Conservation (phyloP, 2,888 invertebrate genomes). For the Hyposoter didymator region DNA sequence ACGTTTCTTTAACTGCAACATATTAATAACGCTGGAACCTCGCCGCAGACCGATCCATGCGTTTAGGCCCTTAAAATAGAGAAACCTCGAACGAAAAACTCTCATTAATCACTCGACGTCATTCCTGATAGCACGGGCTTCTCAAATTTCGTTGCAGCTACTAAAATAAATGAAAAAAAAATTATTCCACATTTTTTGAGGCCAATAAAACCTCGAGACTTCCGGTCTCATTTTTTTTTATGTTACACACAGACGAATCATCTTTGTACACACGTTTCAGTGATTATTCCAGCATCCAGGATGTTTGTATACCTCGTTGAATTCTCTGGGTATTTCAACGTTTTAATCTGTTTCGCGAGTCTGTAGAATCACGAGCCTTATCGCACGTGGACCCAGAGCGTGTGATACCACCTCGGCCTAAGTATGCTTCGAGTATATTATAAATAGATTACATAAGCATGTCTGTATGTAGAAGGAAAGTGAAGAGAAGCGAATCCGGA, state of each 20-base stretch:
- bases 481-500: slow-evolving; percentile 60
- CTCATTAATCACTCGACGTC: not conserved
- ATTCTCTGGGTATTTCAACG: slow-evolving; percentile 77
- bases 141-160: not conserved
- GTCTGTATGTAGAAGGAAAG: slow-evolving; percentile 51
- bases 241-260: not conserved
- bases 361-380: slow-evolving; percentile 68
- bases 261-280: not conserved
- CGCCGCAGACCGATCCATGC: too few species aligned
- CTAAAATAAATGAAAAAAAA: not conserved
- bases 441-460: slow-evolving; percentile 8
- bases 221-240: slow-evolving; percentile 21
- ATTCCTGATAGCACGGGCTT: not conserved
- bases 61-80: too few species aligned
- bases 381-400: slow-evolving; percentile 66
- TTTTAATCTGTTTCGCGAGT: slow-evolving; percentile 75
- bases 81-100: not conserved
- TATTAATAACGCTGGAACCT: not conserved
- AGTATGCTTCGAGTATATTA: slow-evolving; percentile 18
- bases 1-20: not conserved
- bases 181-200: not conserved
- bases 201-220: slow-evolving; percentile 9
- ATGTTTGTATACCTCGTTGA: slow-evolving; percentile 5
- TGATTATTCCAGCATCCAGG: slow-evolving; percentile 20
- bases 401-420: slow-evolving; percentile 50